Evolutionary conservation across 2,888 invertebrate genomes (phyloP).

Genomic region (Xestobium rufovillosum): DNA sequence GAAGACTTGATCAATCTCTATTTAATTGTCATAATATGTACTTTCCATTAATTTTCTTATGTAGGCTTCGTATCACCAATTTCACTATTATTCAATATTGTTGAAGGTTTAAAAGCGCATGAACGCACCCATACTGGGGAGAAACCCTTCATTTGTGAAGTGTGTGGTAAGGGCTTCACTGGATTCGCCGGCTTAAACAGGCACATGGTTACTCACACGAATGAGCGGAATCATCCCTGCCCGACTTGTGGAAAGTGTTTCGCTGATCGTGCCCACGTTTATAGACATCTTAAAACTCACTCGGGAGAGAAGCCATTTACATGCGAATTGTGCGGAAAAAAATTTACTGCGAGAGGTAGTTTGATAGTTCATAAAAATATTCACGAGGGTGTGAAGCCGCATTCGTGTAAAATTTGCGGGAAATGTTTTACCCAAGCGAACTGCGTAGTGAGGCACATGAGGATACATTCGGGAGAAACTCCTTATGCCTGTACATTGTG

Average conservation of each 20-base stretch:
- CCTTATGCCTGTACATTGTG: conserved; percentile 20
- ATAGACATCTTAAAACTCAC: conserved; percentile 16
- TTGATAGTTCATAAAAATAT: conserved; percentile 17
- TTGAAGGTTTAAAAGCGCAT: conserved; percentile 14
- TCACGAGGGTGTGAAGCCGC: conserved; percentile 18
- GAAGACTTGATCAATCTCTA: no score
- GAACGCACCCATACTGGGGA: conserved; percentile 17
- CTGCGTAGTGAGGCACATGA: conserved; percentile 17
- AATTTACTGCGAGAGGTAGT: conserved; percentile 13
- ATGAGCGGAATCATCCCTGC: conserved; percentile 15
- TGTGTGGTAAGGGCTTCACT: conserved; percentile 19
- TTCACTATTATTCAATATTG: no score
- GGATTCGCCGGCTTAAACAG: conserved; percentile 14
- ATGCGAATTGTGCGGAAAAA: conserved; percentile 13
- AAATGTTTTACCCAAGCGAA: conserved; percentile 18
- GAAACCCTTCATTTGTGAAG: conserved; percentile 16
- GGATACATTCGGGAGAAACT: conserved; percentile 20
- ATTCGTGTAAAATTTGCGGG: conserved; percentile 18
- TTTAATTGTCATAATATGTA: no score
- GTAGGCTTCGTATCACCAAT: no score
- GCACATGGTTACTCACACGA: conserved; percentile 10
- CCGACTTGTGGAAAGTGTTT: conserved; percentile 17
- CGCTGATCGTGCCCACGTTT: conserved; percentile 9
- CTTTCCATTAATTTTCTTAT: no score
- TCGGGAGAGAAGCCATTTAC: conserved; percentile 16